Base-by-base conservation (phyloP, 2,888 invertebrate genomes). In the Drosophila crucigera region DNA sequence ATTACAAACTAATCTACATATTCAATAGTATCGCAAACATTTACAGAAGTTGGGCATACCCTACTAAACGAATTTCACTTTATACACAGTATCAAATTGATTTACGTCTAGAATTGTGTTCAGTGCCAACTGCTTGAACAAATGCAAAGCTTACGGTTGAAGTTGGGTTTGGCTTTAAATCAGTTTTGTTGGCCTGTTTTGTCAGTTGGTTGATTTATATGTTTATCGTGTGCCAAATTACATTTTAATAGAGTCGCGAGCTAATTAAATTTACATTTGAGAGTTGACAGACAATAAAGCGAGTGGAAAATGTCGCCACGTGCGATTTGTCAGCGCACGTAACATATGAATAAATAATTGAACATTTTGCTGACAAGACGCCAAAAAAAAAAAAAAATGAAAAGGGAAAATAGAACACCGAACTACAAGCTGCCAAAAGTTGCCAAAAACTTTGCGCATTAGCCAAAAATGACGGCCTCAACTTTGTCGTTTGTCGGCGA, bases 331-430 rank as follows among this genome's bases (percentile, higher is more conserved):
- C 72, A 70, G 58, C 82, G 37, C 86, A 84, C 84, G 87, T 83
- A 87, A 83, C 89, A 88, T 89, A 88, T 88, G 89, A 88, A 89
- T 88, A 89, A 89, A 89, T 88, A 89, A 89, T 83, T 83, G 77
- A 89, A 74, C 50, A 83, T 63, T 69, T 35, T 28, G 19, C 66
- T 56, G 73, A 77, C 70, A 77, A 71, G 69, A 47, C 74, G 66
- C 60, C 66, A 67, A 74, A 59, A 65, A 53, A 25, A 43, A 49
- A 37, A 22, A 19, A 4, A 10, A 37, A 19, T 0, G 2, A 0
- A 58, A 55, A 41, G 30, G 35, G 41, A 25, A 68, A 68, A 68
- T 68, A 41, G 67, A 30, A 68, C 52, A 41, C 22, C 58, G 58
- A 58, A 63, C 68, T 73, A 59, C 62, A 66, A 70, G 70, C 55